A percentile compares a stretch with the other conserved stretches of the same genome.
These are phyloP conservation scores for Artemia sinica DNA, from an alignment of 2,888 invertebrate species.

Conservation along the genomic window DNA sequence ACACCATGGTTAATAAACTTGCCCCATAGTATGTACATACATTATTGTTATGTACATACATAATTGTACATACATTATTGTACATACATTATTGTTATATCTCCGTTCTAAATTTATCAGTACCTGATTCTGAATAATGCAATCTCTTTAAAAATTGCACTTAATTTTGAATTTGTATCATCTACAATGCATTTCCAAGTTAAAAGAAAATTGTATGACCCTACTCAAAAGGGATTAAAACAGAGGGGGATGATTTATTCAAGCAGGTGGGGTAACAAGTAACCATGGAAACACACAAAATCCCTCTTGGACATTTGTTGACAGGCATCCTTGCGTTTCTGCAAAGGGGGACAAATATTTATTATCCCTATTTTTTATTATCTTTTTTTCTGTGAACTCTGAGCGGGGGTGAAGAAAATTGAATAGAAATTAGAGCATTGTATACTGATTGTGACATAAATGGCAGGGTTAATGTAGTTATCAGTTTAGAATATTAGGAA, in stretches of 20 bases:
- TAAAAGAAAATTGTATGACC: neutral
- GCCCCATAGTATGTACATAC: too few species aligned
- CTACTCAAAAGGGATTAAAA: conserved; percentile 8
- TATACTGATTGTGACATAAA: conserved; percentile 14
- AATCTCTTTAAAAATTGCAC: too few species aligned
- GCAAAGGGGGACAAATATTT: conserved; percentile 8
- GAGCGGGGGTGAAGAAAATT: conserved; percentile 10
- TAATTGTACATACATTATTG: too few species aligned
- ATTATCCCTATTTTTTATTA: conserved; percentile 7
- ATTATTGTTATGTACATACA: too few species aligned
- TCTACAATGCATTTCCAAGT: too few species aligned
- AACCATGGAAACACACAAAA: conserved; percentile 10
- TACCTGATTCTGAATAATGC: too few species aligned
- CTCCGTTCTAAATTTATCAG: too few species aligned
- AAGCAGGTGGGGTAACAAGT: conserved; percentile 6
- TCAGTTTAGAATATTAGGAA: conserved; percentile 8
- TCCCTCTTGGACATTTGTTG: conserved; percentile 13
- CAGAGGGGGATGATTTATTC: neutral
- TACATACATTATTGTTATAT: too few species aligned
- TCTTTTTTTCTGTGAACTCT: neutral
- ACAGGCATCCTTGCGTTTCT: neutral
- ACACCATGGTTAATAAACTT: too few species aligned
- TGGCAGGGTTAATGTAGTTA: conserved; percentile 12
- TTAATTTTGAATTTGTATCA: too few species aligned
- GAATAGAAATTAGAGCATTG: conserved; percentile 13